Percentiles rank a stretch among this genome's conserved stretches.
Conservation (phyloP, 2,113 vertebrate genomes). For the Mustelus asterias region DNA sequence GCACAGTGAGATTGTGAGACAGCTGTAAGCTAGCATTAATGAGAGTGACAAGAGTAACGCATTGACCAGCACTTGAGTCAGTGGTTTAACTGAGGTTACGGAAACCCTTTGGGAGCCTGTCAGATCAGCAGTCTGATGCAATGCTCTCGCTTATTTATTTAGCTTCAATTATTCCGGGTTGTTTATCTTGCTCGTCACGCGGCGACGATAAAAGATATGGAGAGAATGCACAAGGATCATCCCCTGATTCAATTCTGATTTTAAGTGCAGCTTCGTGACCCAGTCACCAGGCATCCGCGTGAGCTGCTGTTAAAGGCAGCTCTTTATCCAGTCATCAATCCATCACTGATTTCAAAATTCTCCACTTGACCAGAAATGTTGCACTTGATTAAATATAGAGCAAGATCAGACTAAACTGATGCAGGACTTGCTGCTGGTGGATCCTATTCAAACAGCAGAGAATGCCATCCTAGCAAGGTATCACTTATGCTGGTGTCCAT, state of each 20-base stretch:
- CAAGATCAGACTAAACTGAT: background rate
- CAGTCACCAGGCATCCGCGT: background rate
- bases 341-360: background rate
- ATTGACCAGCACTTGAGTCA: background rate
- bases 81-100: constrained; percentile 26
- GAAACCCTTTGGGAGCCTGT: background rate
- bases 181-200: background rate
- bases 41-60: constrained; percentile 25
- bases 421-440: background rate
- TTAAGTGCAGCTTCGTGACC: background rate
- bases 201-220: background rate
- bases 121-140: background rate
- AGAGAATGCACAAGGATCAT: background rate
- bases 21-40: constrained; percentile 28
- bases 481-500: background rate
- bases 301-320: background rate
- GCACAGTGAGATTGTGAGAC: constrained; percentile 3
- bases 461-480: background rate
- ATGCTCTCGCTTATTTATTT: constrained; percentile 23
- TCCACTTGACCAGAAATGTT: background rate
- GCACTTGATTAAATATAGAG: background rate
- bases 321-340: background rate
- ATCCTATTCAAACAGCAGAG: background rate
- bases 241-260: background rate
- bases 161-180: constrained; percentile 15